Conservation (phyloP, 2,888 invertebrate species). For the Panorpa germanica region DNA sequence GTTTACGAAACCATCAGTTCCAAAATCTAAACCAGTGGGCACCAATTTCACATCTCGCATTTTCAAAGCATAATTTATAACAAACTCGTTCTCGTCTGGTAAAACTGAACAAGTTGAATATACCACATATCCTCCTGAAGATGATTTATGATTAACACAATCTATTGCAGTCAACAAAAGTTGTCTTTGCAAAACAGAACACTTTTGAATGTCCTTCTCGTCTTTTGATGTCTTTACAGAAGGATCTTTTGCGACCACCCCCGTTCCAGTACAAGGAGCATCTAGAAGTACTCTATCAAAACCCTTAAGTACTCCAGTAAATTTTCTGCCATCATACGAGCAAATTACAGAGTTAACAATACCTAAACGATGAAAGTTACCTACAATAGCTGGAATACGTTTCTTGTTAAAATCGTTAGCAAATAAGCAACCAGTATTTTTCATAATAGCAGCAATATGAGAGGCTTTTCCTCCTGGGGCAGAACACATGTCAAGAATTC, state of each 20-base stretch:
- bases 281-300: slow-evolving; percentile 93
- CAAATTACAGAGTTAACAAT: slow-evolving; percentile 85
- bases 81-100: slow-evolving; percentile 97
- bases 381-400: slow-evolving; percentile 78
- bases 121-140: slow-evolving; percentile 85
- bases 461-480: slow-evolving; percentile 99
- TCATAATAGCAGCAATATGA: slow-evolving; percentile 95
- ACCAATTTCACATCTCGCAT: slow-evolving; percentile 88
- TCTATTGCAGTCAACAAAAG: slow-evolving; percentile 92
- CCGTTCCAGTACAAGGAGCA: slow-evolving; percentile 97
- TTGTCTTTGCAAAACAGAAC: slow-evolving; percentile 83
- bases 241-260: slow-evolving; percentile 94
- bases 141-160: slow-evolving; percentile 78
- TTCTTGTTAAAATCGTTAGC: slow-evolving; percentile 91
- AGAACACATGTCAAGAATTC: slow-evolving; percentile 89
- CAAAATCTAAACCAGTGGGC: slow-evolving; percentile 86
- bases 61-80: slow-evolving; percentile 86
- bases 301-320: slow-evolving; percentile 66
- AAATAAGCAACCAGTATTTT: slow-evolving; percentile 90
- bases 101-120: slow-evolving; percentile 98
- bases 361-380: slow-evolving; percentile 92
- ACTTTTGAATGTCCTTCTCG: slow-evolving; percentile 73
- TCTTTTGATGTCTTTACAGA: slow-evolving; percentile 89
- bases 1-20: slow-evolving; percentile 83
- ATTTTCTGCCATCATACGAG: slow-evolving; percentile 75